A percentile compares a stretch with the other conserved stretches of the same genome.
These are phyloP conservation scores for Mellilla xanthometata DNA, from an alignment of 2,888 invertebrate species.

Conservation along the genomic window DNA sequence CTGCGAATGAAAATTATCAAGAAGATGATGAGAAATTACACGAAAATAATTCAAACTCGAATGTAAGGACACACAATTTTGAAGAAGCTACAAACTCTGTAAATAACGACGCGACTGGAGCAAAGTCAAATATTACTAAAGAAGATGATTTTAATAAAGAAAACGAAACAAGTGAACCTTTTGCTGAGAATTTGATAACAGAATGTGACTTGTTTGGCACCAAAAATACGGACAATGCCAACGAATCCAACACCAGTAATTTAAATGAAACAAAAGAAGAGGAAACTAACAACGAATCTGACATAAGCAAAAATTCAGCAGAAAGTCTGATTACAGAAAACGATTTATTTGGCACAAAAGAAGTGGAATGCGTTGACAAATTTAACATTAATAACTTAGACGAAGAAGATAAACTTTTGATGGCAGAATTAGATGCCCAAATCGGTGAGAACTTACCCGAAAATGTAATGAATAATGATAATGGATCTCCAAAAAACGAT, in stretches of 20 bases:
- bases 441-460: slow-evolving; percentile 32
- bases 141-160: neutral
- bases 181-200: neutral
- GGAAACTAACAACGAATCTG: too few species aligned
- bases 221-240: slow-evolving; percentile 3
- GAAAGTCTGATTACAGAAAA: neutral
- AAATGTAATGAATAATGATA: neutral
- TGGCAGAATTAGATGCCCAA: slow-evolving; percentile 45
- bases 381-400: slow-evolving; percentile 38
- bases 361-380: slow-evolving; percentile 13
- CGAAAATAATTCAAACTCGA: too few species aligned
- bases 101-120: too few species aligned
- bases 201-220: neutral
- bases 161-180: neutral
- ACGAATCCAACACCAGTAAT: slow-evolving; percentile 31
- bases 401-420: slow-evolving; percentile 42
- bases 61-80: too few species aligned
- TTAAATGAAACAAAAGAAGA: too few species aligned
- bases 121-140: too few species aligned
- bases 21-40: neutral
- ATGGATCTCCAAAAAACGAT: neutral
- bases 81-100: too few species aligned
- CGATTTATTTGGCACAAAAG: neutral
- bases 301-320: neutral
- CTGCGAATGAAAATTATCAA: too few species aligned